phyloP scores from a whole-genome alignment of 2,113 vertebrate genomes.

The Xyrauchen texanus region DNA sequence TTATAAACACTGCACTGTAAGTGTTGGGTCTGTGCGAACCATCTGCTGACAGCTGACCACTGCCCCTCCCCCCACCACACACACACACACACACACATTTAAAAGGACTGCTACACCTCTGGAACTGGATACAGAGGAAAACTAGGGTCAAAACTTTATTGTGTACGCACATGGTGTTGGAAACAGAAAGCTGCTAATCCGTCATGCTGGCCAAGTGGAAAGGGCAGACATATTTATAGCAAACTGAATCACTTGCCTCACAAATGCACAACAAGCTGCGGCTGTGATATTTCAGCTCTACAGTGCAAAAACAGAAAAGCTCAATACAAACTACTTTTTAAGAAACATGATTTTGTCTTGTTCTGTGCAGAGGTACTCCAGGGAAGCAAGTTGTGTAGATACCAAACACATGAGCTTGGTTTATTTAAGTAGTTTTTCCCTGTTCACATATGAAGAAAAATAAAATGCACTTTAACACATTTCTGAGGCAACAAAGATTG shows the following conservation, averaged over 20 bases:
- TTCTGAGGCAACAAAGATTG: not conserved
- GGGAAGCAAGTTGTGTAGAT: conserved; percentile 51
- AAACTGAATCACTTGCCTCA: conserved; percentile 80
- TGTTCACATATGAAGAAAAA: not conserved
- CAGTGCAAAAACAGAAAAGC: conserved; percentile 66
- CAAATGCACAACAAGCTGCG: conserved; percentile 71
- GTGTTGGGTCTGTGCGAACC: too few species aligned
- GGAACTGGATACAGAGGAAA: conserved; percentile 65
- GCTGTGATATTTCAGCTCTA: conserved; percentile 68
- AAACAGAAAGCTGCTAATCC: conserved; percentile 82
- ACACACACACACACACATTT: too few species aligned
- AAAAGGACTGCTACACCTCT: too few species aligned
- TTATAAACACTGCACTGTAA: too few species aligned
- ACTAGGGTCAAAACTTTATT: conserved; percentile 72
- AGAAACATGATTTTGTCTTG: conserved; percentile 39
- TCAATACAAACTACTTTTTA: conserved; percentile 59
- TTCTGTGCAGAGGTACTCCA: conserved; percentile 18
- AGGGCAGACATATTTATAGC: conserved; percentile 93
- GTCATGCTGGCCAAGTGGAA: conserved; percentile 78
- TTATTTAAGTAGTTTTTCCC: not conserved
- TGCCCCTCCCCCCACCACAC: too few species aligned
- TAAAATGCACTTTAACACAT: not conserved
- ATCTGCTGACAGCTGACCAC: too few species aligned
- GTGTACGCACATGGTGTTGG: conserved; percentile 23
- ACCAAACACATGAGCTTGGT: conserved; percentile 10